These are phyloP conservation scores for Brachylomia viminalis DNA, from an alignment of 2,888 invertebrate genomes.

Conservation along the genomic window DNA sequence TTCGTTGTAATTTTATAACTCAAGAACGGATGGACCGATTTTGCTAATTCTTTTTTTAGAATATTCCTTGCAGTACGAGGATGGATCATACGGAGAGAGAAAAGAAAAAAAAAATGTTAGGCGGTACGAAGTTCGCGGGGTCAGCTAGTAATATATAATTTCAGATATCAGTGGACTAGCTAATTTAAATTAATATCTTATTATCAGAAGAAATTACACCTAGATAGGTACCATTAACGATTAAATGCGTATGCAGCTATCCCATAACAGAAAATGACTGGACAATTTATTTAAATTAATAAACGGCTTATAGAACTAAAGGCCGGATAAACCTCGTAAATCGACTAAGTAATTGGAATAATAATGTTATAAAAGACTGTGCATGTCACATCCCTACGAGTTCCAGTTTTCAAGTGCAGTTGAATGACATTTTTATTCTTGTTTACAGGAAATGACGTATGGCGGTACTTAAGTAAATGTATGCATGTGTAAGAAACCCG, in stretches of 20 bases:
- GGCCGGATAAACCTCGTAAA: slow-evolving; percentile 56
- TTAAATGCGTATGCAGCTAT: slow-evolving; percentile 30
- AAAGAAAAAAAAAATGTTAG: no score
- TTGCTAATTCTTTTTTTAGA: no score
- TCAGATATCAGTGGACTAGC: neutral
- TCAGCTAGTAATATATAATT: no score
- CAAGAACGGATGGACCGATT: no score
- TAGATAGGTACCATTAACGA: neutral
- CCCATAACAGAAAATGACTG: slow-evolving; percentile 45
- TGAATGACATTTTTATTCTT: slow-evolving; percentile 64
- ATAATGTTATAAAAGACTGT: slow-evolving; percentile 42
- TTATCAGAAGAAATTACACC: neutral
- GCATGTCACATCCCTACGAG: slow-evolving; percentile 48
- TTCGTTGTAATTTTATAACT: no score
- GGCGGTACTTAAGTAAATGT: slow-evolving; percentile 40
- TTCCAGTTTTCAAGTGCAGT: slow-evolving; percentile 60
- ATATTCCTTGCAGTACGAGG: no score
- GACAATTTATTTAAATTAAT: slow-evolving; percentile 42
- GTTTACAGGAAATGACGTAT: slow-evolving; percentile 67
- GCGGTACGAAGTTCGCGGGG: no score
- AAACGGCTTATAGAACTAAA: slow-evolving; percentile 39
- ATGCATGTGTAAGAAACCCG: slow-evolving; percentile 47
- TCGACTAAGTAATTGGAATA: slow-evolving; percentile 58
- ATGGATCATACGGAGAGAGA: no score
- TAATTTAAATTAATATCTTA: slow-evolving; percentile 28